Evolutionary conservation across 2,888 invertebrate species (phyloP).

Genomic region (Noctua janthe): DNA sequence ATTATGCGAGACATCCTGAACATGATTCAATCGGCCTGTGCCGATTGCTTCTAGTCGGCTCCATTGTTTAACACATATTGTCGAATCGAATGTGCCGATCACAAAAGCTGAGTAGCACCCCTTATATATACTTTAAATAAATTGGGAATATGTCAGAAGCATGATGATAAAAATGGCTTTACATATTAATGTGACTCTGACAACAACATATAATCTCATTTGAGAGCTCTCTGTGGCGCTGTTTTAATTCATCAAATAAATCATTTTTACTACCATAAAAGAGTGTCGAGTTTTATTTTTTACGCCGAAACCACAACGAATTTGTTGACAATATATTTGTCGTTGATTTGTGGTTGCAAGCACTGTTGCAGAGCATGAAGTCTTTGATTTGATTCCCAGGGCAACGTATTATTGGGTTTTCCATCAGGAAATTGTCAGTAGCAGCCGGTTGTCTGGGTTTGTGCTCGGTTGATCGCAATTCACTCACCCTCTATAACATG

Average conservation of each 20-base stretch:
- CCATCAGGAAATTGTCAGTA: background rate
- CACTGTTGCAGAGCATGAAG: background rate
- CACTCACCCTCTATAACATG: accelerated
- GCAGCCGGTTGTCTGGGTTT: accelerated
- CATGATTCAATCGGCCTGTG: background rate
- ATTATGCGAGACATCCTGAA: background rate
- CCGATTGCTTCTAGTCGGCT: too few species aligned
- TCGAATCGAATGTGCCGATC: background rate
- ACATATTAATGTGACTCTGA: conserved; percentile 29
- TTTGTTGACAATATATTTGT: background rate
- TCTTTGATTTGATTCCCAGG: background rate
- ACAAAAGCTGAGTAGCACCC: background rate
- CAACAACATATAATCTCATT: conserved; percentile 25
- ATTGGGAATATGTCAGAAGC: background rate
- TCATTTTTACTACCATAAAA: conserved; percentile 7
- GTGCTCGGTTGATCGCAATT: background rate
- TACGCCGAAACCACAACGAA: background rate
- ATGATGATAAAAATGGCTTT: conserved; percentile 21
- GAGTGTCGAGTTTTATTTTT: conserved; percentile 4
- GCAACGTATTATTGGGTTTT: background rate
- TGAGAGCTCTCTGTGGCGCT: background rate
- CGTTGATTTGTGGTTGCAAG: background rate
- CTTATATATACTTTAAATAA: background rate
- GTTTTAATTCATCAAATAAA: conserved; percentile 32
- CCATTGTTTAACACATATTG: background rate